Base-by-base conservation (phyloP, 2,113 vertebrate genomes). In the Pluvianellus socialis region DNA sequence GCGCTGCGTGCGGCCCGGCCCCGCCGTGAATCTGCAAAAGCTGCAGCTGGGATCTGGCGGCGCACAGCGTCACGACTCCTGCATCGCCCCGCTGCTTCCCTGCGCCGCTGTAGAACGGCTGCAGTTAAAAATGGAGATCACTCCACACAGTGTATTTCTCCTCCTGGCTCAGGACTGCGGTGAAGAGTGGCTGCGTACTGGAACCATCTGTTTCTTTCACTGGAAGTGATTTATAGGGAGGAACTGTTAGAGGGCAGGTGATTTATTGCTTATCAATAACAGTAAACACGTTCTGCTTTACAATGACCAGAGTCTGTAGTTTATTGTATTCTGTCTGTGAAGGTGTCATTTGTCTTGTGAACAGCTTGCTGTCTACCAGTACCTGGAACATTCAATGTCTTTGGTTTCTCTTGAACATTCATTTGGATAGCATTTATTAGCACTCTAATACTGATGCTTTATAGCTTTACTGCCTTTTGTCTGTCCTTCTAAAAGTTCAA, bases 261-360 rank as follows among this genome's bases (percentile, higher is more conserved):
- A 97, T 97, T 97, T 97, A 97, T 95, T 95, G 95, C 79, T 97
- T 94, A 97, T 97, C 94, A 91, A 97, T 98, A 92, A 79, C 74
- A 74, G 91, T 79, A 94, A 97, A 94, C 95, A 86, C 53, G 10
- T 22, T 73, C 88, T 95, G 96, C 88, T 94, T 97, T 93, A 87
- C 95, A 96, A 95, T 95, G 96, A 90, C 94, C 91, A 55, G 45
- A 75, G 72, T 92, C 58, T 95, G 75, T 96, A 85, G 84, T 91
- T 89, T 81, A 86, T 93, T 88, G 71, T 91, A 62, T 89, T 93
- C 80, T 91, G 87, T 92, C 96, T 79, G 35, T 93, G 67, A 38
- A 83, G 86, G 90, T 82, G 67, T 95, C 56, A 23, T 97, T 94
- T 96, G 67, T 97, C 95, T 86, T 95, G 77, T 55, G 79, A 96